phyloP scores from a whole-genome alignment of 2,888 invertebrate genomes.

The Seira musarum region DNA sequence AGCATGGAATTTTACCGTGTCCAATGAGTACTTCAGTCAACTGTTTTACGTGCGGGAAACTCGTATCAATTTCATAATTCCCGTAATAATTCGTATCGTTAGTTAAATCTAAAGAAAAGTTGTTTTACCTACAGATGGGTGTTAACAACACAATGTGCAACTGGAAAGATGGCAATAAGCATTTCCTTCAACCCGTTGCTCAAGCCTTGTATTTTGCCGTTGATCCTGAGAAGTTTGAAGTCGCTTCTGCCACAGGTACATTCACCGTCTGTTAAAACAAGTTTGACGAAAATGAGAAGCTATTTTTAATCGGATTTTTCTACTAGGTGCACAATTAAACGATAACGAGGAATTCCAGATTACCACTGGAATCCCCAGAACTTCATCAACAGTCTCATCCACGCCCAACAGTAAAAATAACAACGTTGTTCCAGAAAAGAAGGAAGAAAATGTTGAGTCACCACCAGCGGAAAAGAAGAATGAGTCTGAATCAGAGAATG shows the following conservation, averaged over 20 bases:
- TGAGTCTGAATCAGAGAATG: neutral
- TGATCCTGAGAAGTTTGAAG: slow-evolving; percentile 59
- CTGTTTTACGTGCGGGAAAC: slow-evolving; percentile 63
- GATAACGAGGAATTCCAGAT: slow-evolving; percentile 55
- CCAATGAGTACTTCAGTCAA: slow-evolving; percentile 65
- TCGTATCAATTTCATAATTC: too few relatives aligned
- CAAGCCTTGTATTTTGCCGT: slow-evolving; percentile 61
- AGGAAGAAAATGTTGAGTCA: neutral
- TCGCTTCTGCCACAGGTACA: slow-evolving; percentile 65
- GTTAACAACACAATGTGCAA: slow-evolving; percentile 66
- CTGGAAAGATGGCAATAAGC: slow-evolving; percentile 56
- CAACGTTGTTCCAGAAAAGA: slow-evolving; percentile 16
- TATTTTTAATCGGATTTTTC: slow-evolving; percentile 9
- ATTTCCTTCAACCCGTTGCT: slow-evolving; percentile 60
- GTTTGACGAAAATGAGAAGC: neutral
- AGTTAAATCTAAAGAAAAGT: neutral
- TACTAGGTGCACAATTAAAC: slow-evolving; percentile 61
- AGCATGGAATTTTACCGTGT: slow-evolving; percentile 64
- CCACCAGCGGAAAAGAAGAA: too few relatives aligned
- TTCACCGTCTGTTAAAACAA: neutral
- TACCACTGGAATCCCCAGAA: slow-evolving; percentile 42
- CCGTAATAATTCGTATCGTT: neutral
- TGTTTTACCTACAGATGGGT: slow-evolving; percentile 61
- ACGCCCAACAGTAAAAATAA: slow-evolving; percentile 8
- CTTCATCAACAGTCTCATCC: neutral